Evolutionary conservation across 2,113 vertebrate species (phyloP).

Genomic region (Sakesphorus luctuosus): DNA sequence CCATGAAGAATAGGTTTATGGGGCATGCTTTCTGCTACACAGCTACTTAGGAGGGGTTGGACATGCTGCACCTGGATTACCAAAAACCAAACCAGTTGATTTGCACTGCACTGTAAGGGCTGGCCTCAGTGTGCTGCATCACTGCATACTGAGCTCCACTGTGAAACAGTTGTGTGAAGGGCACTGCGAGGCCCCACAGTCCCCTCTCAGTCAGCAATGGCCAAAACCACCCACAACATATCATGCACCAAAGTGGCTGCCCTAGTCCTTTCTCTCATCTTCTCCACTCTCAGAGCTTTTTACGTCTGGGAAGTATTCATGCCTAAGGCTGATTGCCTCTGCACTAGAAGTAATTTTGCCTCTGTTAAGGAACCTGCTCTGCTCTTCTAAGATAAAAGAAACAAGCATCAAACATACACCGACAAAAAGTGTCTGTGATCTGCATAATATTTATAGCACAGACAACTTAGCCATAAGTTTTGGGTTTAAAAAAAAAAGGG

Average conservation of each 20-base stretch:
- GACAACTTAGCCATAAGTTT: neutral
- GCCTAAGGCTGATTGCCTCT: neutral
- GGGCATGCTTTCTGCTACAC: neutral
- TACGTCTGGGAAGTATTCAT: neutral
- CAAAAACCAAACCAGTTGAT: neutral
- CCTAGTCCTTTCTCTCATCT: neutral
- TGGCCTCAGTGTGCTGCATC: neutral
- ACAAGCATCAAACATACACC: neutral
- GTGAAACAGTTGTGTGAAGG: neutral
- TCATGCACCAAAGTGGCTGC: fast-evolving
- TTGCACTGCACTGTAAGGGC: fast-evolving
- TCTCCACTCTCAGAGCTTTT: neutral
- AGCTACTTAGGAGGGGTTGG: neutral
- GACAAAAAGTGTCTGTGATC: neutral
- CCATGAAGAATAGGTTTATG: neutral
- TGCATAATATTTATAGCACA: neutral
- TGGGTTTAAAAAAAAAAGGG: neutral
- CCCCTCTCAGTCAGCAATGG: neutral
- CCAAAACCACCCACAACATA: fast-evolving
- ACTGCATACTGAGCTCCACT: fast-evolving
- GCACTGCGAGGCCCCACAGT: neutral
- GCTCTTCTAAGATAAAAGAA: neutral
- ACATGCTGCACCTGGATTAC: neutral
- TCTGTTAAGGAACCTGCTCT: neutral
- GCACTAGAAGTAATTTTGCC: neutral